phyloP scores from a whole-genome alignment of 2,888 invertebrate genomes.

The Mythimna impura region DNA sequence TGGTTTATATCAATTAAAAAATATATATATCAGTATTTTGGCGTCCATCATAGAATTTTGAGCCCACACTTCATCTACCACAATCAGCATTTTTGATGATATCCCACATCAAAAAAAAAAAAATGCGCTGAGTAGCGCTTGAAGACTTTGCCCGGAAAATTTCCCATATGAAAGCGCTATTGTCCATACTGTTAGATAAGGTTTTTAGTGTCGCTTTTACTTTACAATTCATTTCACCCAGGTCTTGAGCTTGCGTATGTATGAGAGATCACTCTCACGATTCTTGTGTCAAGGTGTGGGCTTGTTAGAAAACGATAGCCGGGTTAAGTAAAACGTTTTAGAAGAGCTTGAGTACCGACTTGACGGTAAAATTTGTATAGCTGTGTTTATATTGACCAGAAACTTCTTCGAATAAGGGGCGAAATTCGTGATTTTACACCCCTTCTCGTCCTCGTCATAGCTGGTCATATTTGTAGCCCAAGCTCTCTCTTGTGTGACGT shows the following conservation, averaged over 20 bases:
- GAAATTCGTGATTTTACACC: too few relatives aligned
- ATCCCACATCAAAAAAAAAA: constrained; percentile 1
- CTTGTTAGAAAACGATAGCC: constrained; percentile 3
- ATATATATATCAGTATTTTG: too few relatives aligned
- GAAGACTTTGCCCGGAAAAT: constrained; percentile 24
- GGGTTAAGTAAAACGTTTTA: neutral
- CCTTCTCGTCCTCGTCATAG: too few relatives aligned
- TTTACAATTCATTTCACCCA: constrained; percentile 38
- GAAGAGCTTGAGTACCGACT: too few relatives aligned
- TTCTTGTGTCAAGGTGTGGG: constrained; percentile 8
- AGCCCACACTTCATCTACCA: too few relatives aligned
- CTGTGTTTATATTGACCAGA: too few relatives aligned
- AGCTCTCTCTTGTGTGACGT: too few relatives aligned
- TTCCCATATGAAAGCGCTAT: constrained; percentile 53
- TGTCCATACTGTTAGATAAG: constrained; percentile 45
- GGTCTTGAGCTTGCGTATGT: constrained; percentile 34
- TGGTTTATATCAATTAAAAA: too few relatives aligned
- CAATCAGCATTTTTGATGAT: neutral
- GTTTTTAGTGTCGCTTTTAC: constrained; percentile 57
- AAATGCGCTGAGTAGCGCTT: constrained; percentile 14
- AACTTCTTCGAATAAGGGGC: too few relatives aligned
- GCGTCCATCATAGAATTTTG: too few relatives aligned
- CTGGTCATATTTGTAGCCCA: too few relatives aligned
- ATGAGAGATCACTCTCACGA: constrained; percentile 47
- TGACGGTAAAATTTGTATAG: too few relatives aligned